phyloP scores from a whole-genome alignment of 2,888 invertebrate genomes.

The Heliconius hortense region DNA sequence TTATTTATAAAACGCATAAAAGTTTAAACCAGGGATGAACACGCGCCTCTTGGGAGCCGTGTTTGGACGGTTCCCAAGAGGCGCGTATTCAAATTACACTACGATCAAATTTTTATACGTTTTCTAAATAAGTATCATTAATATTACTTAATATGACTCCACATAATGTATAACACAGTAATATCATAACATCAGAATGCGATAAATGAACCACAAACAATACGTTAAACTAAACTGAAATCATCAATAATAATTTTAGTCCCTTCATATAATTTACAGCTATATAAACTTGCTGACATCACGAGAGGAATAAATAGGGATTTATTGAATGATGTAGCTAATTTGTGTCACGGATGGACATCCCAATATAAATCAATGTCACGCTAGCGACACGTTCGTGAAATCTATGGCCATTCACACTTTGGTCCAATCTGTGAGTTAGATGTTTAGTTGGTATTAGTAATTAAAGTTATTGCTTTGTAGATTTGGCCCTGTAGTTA shows the following conservation, averaged over 20 bases:
- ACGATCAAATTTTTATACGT: too few species aligned
- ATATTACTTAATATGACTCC: background rate
- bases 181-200: background rate
- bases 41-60: too few species aligned
- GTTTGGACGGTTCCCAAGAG: too few species aligned
- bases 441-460: background rate
- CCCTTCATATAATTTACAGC: constrained; percentile 21
- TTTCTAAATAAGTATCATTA: background rate
- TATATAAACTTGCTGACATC: constrained; percentile 38
- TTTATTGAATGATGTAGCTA: constrained; percentile 40
- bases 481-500: background rate
- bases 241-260: constrained; percentile 29
- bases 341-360: constrained; percentile 40
- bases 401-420: constrained; percentile 24
- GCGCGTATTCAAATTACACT: too few species aligned
- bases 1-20: too few species aligned
- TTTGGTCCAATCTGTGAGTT: background rate
- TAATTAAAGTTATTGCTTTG: background rate
- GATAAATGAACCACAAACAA: constrained; percentile 5
- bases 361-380: constrained; percentile 43
- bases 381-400: constrained; percentile 33
- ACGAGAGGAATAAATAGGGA: constrained; percentile 36
- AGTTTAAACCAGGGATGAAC: too few species aligned
- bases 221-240: background rate
- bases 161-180: background rate